Percentiles rank a stretch among this genome's conserved stretches.
phyloP scores from a whole-genome alignment of 2,797 vertebrate genomes.

The Babyrousa celebensis region DNA sequence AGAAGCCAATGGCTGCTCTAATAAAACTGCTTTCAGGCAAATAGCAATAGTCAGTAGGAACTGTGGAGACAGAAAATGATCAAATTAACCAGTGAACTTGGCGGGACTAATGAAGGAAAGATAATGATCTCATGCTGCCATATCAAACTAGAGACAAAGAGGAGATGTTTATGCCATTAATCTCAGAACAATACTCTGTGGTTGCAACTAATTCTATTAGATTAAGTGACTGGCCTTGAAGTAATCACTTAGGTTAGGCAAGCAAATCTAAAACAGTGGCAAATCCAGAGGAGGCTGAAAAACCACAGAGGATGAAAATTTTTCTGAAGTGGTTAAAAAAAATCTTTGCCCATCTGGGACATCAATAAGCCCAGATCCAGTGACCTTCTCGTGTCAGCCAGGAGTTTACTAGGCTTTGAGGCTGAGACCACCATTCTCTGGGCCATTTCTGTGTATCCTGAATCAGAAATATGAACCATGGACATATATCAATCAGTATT shows the following conservation, averaged over 20 bases:
- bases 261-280: slow-evolving; percentile 72
- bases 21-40: slow-evolving; percentile 96
- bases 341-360: neutral
- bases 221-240: slow-evolving; percentile 63
- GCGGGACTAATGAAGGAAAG: slow-evolving; percentile 79
- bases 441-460: slow-evolving; percentile 9
- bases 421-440: neutral
- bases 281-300: slow-evolving; percentile 48
- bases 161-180: slow-evolving; percentile 73
- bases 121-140: slow-evolving; percentile 72
- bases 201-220: slow-evolving; percentile 78
- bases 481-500: neutral
- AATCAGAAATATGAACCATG: neutral
- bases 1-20: slow-evolving; percentile 93
- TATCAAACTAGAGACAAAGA: slow-evolving; percentile 71
- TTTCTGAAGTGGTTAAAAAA: slow-evolving; percentile 22
- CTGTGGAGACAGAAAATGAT: slow-evolving; percentile 90
- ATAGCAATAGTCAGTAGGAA: slow-evolving; percentile 97
- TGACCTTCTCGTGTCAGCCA: neutral
- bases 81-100: slow-evolving; percentile 79
- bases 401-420: neutral
- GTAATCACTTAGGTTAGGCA: slow-evolving; percentile 47
- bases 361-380: neutral
- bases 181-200: slow-evolving; percentile 71
- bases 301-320: slow-evolving; percentile 52